Conservation (phyloP, 2,797 vertebrate species). For the Parauchenoglanis punctatus region DNA sequence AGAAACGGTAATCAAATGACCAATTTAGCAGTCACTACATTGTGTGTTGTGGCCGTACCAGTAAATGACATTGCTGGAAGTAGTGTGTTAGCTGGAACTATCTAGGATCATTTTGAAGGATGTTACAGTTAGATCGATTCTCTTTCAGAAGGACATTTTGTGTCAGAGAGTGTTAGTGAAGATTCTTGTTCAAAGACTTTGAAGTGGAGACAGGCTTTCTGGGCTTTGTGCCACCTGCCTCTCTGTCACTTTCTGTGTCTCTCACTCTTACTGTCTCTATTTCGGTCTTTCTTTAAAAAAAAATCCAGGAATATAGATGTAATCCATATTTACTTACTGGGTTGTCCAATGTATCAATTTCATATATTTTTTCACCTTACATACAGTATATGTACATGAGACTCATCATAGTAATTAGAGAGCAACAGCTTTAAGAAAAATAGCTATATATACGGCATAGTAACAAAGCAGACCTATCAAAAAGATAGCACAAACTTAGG, state of each 20-base stretch:
- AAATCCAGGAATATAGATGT: not conserved
- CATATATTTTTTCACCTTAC: not conserved
- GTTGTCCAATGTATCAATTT: not conserved
- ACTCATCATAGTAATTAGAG: not conserved
- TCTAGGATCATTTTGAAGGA: not conserved
- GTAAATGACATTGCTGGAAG: not conserved
- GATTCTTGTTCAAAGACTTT: constrained; percentile 25
- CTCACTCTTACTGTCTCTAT: constrained; percentile 22
- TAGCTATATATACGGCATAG: too few relatives aligned
- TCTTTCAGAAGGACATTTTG: not conserved
- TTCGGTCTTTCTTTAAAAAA: constrained; percentile 18
- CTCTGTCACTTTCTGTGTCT: constrained; percentile 42
- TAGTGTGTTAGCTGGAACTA: not conserved
- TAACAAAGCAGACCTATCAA: too few relatives aligned
- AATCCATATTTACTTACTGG: not conserved
- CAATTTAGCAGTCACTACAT: not conserved
- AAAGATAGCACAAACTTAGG: too few relatives aligned
- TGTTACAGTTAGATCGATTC: not conserved
- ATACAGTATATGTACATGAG: not conserved
- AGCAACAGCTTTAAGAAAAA: too few relatives aligned
- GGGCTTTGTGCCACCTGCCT: constrained; percentile 29
- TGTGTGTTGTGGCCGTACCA: not conserved
- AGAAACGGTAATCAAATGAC: not conserved
- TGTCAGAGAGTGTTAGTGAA: constrained; percentile 11
- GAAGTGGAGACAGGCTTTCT: constrained; percentile 53